Evolutionary conservation across 2,113 vertebrate species (phyloP), one percentile per base, ranked within the genome.

Genomic region (Struthidea cinerea): DNA sequence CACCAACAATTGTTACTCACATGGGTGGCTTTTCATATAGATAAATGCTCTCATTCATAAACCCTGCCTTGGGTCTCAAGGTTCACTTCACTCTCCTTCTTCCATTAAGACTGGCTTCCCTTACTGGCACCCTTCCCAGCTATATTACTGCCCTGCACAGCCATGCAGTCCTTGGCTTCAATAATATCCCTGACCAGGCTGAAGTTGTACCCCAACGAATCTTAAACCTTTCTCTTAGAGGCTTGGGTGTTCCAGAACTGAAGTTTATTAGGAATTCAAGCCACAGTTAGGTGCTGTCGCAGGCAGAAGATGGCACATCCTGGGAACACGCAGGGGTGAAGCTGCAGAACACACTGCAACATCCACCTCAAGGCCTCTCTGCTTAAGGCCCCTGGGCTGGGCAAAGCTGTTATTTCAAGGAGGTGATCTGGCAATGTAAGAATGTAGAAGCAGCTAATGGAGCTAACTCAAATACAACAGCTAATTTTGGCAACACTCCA

Each of bases 1-100:
- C 82, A 92, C 75, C 68, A 83, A 10, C 75, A 90, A 93, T 91
- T 94, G 90, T 75, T 84, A 86, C 35, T 93, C 90, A 90, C 37
- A 86, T 17, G 61, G 77, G 88, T 81, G 76, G 83, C 52, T 94
- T 93, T 93, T 83, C 4, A 1, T 32, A 44, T 37, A 63, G 83
- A 95, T 78, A 93, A 89, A 83, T 0, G 1, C 52, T 35, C 64
- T 71, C 93, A 94, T 95, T 96, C 82, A 90, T 60, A 93, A 96
- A 77, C 67, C 44, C 44, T 55, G 64, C 37, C 86, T 60, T 80
- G 44, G 12, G 47, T 90, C 78, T 91, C 79, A 90, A 83, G 70
- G 84, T 75, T 83, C 70, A 70, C 59, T 88, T 86, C 60, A 84
- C 55, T 90, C 76, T 77, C 76, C 64, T 83, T 53, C 81, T 82